phyloP scores from a whole-genome alignment of 2,113 vertebrate genomes.

The Peucedramus taeniatus region DNA sequence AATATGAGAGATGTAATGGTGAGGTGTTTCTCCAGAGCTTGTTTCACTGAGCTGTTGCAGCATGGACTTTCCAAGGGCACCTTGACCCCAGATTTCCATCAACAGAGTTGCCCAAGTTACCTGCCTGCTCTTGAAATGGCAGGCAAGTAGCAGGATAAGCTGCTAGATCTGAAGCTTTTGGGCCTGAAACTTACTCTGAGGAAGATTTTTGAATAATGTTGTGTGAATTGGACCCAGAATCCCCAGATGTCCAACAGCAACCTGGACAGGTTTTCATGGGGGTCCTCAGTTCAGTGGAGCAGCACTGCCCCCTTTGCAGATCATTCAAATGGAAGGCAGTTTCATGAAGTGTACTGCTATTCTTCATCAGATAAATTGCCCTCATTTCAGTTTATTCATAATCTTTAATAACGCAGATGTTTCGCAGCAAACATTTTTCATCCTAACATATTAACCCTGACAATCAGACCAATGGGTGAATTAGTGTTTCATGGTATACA shows the following conservation, averaged over 20 bases:
- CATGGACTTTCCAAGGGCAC: background rate
- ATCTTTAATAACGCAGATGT: constrained; percentile 40
- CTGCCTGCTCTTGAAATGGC: background rate
- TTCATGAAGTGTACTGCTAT: background rate
- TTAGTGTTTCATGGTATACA: background rate
- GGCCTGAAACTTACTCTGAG: background rate
- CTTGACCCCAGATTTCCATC: background rate
- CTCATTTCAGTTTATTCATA: constrained; percentile 33
- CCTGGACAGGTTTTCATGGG: background rate
- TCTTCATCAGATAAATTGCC: constrained; percentile 6
- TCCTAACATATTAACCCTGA: constrained; percentile 15
- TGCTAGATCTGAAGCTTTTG: background rate
- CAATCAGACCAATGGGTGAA: background rate
- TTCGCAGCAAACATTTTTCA: constrained; percentile 37
- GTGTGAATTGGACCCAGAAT: background rate
- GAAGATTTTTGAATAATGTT: background rate
- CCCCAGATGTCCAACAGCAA: accelerated
- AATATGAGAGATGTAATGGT: background rate
- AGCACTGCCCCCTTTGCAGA: background rate
- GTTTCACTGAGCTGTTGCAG: background rate
- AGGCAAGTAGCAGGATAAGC: background rate
- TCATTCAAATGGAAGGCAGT: background rate
- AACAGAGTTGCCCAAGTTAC: background rate
- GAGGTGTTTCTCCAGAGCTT: background rate
- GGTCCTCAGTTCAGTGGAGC: background rate